A percentile compares a stretch with the other conserved stretches of the same genome.
Conservation (phyloP, 2,113 vertebrate genomes). For the Paralichthys olivaceus region DNA sequence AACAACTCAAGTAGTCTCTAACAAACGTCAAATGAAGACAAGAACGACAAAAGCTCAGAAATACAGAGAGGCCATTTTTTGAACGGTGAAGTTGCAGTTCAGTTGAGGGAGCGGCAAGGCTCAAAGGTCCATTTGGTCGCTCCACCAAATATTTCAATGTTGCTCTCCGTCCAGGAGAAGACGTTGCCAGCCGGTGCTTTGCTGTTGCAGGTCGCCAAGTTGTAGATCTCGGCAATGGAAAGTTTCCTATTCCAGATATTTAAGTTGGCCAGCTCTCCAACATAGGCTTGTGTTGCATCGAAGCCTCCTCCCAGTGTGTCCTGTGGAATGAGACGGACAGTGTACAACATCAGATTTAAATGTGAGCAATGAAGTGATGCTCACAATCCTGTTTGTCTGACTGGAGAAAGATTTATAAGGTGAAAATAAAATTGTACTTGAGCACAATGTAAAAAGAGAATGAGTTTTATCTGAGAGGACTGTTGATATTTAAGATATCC, state of each 20-base stretch:
- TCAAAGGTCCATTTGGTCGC: constrained; percentile 98
- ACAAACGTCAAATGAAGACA: constrained; percentile 80
- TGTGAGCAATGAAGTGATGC: not conserved
- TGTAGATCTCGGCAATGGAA: constrained; percentile 90
- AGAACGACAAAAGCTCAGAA: constrained; percentile 81
- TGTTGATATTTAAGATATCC: not conserved
- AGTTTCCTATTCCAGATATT: constrained; percentile 97
- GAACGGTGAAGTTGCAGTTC: constrained; percentile 61
- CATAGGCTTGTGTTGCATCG: constrained; percentile 94
- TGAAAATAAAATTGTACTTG: not conserved
- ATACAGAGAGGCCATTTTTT: constrained; percentile 61
- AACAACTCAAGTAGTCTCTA: constrained; percentile 71
- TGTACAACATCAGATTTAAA: not conserved
- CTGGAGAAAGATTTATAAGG: not conserved
- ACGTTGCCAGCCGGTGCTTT: constrained; percentile 90
- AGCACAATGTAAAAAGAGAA: not conserved
- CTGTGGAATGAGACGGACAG: constrained; percentile 71
- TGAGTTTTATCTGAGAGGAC: not conserved
- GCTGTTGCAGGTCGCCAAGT: constrained; percentile 94
- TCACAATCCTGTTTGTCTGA: not conserved
- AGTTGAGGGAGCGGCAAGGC: constrained; percentile 95
- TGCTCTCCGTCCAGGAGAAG: constrained; percentile 93
- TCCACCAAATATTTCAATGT: constrained; percentile 94
- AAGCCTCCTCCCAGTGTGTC: constrained; percentile 95
- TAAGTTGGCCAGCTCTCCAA: constrained; percentile 94